Evolutionary conservation across 2,797 vertebrate species (phyloP).

Genomic region (Chrosomus eos): DNA sequence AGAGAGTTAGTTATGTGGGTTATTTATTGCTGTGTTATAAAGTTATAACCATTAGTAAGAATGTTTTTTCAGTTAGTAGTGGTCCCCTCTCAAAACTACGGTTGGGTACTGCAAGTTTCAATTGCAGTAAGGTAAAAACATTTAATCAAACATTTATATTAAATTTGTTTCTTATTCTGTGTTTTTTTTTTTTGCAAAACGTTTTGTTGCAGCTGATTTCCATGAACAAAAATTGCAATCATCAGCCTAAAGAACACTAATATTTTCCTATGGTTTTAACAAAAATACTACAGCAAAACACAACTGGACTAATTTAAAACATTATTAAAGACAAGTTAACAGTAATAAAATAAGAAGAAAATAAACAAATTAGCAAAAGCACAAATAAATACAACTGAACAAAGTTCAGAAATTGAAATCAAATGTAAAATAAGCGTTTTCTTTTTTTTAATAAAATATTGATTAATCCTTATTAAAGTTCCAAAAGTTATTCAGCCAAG

Average conservation of each 20-base stretch:
- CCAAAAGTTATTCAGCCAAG: too few relatives aligned
- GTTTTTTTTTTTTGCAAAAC: not conserved
- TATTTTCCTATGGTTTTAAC: not conserved
- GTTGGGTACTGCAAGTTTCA: too few relatives aligned
- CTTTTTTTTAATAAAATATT: not conserved
- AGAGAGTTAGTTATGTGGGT: not conserved
- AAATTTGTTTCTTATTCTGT: not conserved
- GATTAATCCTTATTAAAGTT: too few relatives aligned
- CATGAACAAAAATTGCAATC: not conserved
- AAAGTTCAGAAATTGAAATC: not conserved
- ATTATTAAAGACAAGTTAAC: not conserved
- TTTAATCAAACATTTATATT: not conserved
- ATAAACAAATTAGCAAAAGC: not conserved
- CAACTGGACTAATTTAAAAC: not conserved
- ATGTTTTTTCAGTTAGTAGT: not conserved
- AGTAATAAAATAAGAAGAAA: not conserved
- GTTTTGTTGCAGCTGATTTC: not conserved
- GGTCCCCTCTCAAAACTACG: not conserved
- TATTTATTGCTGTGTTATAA: not conserved
- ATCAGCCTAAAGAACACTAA: not conserved
- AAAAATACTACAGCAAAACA: not conserved
- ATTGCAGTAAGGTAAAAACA: not conserved
- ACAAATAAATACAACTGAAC: not conserved
- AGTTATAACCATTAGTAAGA: not conserved
- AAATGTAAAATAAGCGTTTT: not conserved